Percentiles rank a stretch among this genome's conserved stretches.
Evolutionary conservation across 2,113 vertebrate species (phyloP).

Genomic region (Aythya baeri): DNA sequence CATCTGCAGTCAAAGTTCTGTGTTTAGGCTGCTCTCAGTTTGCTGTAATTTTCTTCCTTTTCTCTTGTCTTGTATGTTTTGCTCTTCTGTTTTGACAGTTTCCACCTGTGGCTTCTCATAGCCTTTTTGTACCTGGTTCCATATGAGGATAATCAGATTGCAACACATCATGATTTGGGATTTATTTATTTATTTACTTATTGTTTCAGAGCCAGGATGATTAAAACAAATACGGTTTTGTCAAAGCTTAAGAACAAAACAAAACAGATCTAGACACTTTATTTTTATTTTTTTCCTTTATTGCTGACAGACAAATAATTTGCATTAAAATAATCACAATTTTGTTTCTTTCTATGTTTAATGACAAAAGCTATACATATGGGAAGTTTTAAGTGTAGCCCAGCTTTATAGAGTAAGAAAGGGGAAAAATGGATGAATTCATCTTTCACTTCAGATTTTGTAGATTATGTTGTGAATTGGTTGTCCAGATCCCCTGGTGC

Average conservation of each 20-base stretch:
- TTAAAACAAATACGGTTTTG: background rate
- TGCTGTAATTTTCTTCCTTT: background rate
- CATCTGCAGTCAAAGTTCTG: background rate
- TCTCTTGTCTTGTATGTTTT: background rate
- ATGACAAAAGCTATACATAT: background rate
- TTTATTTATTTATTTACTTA: background rate
- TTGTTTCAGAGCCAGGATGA: background rate
- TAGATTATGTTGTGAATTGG: background rate
- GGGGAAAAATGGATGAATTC: background rate
- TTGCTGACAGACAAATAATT: background rate
- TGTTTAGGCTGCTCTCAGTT: background rate
- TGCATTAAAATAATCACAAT: background rate
- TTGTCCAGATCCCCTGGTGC: background rate
- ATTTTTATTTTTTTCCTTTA: background rate
- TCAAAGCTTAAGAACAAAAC: background rate
- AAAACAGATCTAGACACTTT: rapidly evolving
- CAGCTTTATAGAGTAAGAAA: background rate
- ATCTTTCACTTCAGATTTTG: background rate
- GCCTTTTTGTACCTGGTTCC: background rate
- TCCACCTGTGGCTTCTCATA: background rate
- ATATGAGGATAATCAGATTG: background rate
- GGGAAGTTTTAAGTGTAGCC: background rate
- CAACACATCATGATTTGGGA: background rate
- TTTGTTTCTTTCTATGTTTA: background rate
- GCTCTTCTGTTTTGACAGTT: background rate